Percentiles rank a stretch among this genome's conserved stretches.
Evolutionary conservation across 2,113 vertebrate species (phyloP).

Genomic region (Catharus minimus): DNA sequence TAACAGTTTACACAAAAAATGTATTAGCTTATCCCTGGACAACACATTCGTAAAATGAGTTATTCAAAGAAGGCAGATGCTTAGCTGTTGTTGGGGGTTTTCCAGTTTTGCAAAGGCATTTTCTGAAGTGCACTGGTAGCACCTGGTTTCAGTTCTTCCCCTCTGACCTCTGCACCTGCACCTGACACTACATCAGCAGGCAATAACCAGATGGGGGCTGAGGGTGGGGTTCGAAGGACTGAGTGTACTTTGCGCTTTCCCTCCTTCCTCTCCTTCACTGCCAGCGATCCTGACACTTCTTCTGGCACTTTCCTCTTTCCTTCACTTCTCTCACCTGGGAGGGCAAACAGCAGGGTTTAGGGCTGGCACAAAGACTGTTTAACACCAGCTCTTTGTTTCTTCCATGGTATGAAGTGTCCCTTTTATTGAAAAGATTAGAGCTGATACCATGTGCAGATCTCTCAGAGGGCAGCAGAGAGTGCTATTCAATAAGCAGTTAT

Average conservation of each 20-base stretch:
- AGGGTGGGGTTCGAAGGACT: neutral
- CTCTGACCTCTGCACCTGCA: neutral
- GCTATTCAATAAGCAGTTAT: conserved; percentile 27
- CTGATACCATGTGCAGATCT: neutral
- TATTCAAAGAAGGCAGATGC: neutral
- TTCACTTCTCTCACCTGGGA: neutral
- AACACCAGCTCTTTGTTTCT: neutral
- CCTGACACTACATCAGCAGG: neutral
- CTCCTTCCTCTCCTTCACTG: neutral
- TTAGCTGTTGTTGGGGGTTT: fast-evolving
- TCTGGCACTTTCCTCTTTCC: too few species aligned
- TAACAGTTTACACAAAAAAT: neutral
- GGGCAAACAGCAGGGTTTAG: neutral
- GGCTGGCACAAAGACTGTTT: neutral
- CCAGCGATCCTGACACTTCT: too few species aligned
- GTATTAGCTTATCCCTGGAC: neutral
- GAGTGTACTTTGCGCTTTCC: too few species aligned
- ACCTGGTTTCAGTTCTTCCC: neutral
- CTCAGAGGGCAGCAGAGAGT: conserved; percentile 47
- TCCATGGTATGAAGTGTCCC: fast-evolving
- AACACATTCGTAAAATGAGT: neutral
- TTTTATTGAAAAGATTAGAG: neutral
- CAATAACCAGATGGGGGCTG: neutral
- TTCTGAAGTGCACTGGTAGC: neutral
- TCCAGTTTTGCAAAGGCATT: neutral